Evolutionary conservation across 2,888 invertebrate species (phyloP).

Genomic region (Abrostola tripartita): DNA sequence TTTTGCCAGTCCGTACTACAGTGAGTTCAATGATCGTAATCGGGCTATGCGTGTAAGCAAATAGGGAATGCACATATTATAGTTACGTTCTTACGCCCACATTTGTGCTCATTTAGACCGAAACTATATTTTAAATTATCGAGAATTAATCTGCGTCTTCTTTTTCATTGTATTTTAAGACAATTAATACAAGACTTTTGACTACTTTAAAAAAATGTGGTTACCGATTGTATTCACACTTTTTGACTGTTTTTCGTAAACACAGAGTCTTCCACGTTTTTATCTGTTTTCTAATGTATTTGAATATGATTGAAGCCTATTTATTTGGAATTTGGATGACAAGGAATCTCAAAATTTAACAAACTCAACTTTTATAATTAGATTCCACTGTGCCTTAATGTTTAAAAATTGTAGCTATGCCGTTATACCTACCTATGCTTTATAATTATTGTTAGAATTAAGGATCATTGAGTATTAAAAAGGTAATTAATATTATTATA

Average conservation of each 20-base stretch:
- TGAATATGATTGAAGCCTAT: slow-evolving; percentile 23
- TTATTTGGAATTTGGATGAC: slow-evolving; percentile 8
- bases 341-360: slow-evolving; percentile 2
- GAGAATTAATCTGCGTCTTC: too few species aligned
- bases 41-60: too few species aligned
- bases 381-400: slow-evolving; percentile 32
- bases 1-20: too few species aligned
- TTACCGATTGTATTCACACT: too few species aligned
- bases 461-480: slow-evolving; percentile 54
- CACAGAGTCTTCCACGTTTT: neutral
- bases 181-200: neutral
- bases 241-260: too few species aligned
- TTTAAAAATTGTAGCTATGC: neutral
- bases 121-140: too few species aligned
- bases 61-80: too few species aligned
- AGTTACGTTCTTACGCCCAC: too few species aligned
- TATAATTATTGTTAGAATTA: slow-evolving; percentile 35
- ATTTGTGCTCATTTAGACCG: too few species aligned
- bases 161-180: too few species aligned
- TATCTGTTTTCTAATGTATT: neutral
- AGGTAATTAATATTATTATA: slow-evolving; percentile 36
- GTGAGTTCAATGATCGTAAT: too few species aligned
- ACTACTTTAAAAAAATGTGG: too few species aligned
- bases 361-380: neutral
- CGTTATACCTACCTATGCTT: neutral